Evolutionary conservation across 2,797 vertebrate genomes (phyloP), one percentile per base, ranked within the genome.

Genomic region (Carapus acus): DNA sequence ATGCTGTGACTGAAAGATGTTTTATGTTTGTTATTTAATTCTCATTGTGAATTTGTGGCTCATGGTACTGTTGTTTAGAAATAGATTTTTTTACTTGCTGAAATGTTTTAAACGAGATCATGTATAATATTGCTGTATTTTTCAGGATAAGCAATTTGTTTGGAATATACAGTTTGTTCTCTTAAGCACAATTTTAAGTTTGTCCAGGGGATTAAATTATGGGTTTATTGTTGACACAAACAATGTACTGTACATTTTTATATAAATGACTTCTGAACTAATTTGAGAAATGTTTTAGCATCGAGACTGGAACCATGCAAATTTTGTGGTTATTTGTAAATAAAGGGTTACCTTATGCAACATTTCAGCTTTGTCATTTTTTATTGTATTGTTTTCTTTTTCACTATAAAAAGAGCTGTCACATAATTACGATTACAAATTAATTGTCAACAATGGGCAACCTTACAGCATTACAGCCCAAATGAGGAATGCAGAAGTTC

Each of bases 1-100:
- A 90, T 89, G 88, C 89, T 91, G 88, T 91, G 89, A 91, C 86
- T 88, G 85, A 88, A 86, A 85, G 70, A 82, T 86, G 80, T 91
- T 88, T 86, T 84, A 88, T 80, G 76, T 86, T 86, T 86, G 83
- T 88, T 88, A 89, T 90, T 90, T 90, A 88, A 89, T 87, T 85
- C 82, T 81, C 73, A 81, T 88, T 87, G 85, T 90, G 83, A 83
- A 86, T 76, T 85, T 82, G 84, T 89, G 86, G 85, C 76, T 87
- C 62, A 82, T 71, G 88, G 89, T 90, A 90, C 88, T 87, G 87
- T 88, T 73, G 49, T 70, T 80, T 88, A 85, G 85, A 77, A 82
- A 66, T 86, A 85, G 78, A 63, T 50, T 36, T 64, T 54, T 84
- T 64, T 48, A 86, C 80, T 81, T 81, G 66, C 71, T 74, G 71